phyloP scores from a whole-genome alignment of 2,113 vertebrate genomes.

The Tragelaphus buxtoni region DNA sequence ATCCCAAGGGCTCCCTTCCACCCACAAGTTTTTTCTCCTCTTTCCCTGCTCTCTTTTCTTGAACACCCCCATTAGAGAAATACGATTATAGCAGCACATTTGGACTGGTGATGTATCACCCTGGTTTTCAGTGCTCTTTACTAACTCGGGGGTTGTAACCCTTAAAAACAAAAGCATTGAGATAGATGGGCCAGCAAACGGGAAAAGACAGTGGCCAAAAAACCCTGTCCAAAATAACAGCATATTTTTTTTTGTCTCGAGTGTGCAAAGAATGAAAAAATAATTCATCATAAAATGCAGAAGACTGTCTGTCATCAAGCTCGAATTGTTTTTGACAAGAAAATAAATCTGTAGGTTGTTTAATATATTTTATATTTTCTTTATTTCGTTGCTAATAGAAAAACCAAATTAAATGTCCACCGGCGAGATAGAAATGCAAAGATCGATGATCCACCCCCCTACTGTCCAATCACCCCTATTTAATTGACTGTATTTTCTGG shows the following conservation, averaged over 20 bases:
- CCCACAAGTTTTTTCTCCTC: constrained; percentile 84
- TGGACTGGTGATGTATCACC: constrained; percentile 97
- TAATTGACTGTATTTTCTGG: constrained; percentile 99
- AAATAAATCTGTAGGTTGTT: constrained; percentile 99
- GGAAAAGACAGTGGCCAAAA: constrained; percentile 97
- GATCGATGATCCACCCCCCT: constrained; percentile 99
- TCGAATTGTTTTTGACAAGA: constrained; percentile 98
- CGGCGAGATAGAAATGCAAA: constrained; percentile 99
- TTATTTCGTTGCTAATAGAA: constrained; percentile 99
- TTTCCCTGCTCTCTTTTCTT: constrained; percentile 77
- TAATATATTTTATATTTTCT: constrained; percentile 99
- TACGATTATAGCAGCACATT: constrained; percentile 97
- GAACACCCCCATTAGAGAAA: constrained; percentile 98
- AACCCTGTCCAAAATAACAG: constrained; percentile 96
- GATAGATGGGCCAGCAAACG: constrained; percentile 97
- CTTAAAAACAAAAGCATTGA: constrained; percentile 98
- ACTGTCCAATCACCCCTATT: constrained; percentile 99
- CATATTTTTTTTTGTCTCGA: constrained; percentile 89
- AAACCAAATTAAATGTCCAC: constrained; percentile 99
- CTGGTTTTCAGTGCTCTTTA: constrained; percentile 95
- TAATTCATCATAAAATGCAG: constrained; percentile 96
- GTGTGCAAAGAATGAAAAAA: constrained; percentile 92
- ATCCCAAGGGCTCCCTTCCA: constrained; percentile 85
- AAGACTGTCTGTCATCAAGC: constrained; percentile 97
- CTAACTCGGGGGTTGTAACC: constrained; percentile 96